Evolutionary conservation across 2,888 invertebrate species (phyloP), one percentile per base, ranked within the genome.

Genomic region (Drosophila fulvimacula): DNA sequence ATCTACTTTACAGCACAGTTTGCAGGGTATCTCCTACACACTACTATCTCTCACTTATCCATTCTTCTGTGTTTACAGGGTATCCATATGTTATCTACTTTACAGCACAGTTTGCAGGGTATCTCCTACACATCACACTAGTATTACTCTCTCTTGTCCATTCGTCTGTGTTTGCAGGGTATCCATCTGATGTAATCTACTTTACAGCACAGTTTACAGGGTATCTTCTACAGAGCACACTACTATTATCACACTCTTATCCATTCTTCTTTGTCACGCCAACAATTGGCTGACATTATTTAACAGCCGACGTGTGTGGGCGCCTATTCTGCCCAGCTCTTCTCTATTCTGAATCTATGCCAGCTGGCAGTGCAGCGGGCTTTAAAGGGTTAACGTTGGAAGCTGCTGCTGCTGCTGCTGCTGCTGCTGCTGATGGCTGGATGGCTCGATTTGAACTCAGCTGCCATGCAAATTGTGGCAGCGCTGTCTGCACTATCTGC

Each of bases 391-490:
- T 75, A 67, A 59, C 17, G 49, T 36, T 49, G 57, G 49, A 27
- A 56, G 49, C 56, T 34, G 62, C 44, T 52, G 59, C 15, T 32
- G 41, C 5, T 36, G 46, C 55, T 48, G 61, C 41, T 34, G 59
- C 15, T 21, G 24, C 10, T 38, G 21, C n/a, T 11, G 48, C 17
- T 27, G 48, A 27, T 48, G 48, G 17, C 2, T 30, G 41, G 13
- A n/a, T 52, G 38, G 38, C 38, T 38, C 17, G 27, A 60, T 42
- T 44, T 63, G 57, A 71, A 58, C 48, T 66, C 64, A 48, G 49
- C 38, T 56, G 61, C 56, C 69, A 79, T 76, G 80, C 76, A 82
- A 79, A 79, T 80, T 51, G 72, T 49, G 56, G 46, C 62, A 51
- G 44, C 32, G 48, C 48, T 46, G 69, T 55, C 66, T 49, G 49